Conservation (phyloP, 1,140 invertebrate genomes). For the Scaptomyza hsui region DNA sequence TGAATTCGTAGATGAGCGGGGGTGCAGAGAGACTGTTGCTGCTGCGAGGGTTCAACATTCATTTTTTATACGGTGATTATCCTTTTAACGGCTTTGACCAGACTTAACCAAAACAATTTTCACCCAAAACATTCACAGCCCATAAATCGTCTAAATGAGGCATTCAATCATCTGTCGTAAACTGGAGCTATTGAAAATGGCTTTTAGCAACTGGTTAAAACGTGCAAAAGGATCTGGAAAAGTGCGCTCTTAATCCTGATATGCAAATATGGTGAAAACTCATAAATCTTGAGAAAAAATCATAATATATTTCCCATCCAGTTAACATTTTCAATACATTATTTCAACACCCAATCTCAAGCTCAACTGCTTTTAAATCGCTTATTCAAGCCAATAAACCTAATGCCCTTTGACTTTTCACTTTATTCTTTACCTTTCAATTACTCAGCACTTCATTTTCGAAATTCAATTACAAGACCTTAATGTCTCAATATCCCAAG, state of each 20-base stretch:
- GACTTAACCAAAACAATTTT: constrained; percentile 30
- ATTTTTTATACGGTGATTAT: constrained; percentile 51
- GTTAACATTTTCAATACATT: too few species aligned
- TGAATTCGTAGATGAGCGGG: constrained; percentile 29
- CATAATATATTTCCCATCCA: too few species aligned
- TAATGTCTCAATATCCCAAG: constrained; percentile 38
- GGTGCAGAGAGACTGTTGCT: constrained; percentile 3
- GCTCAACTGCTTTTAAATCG: too few species aligned
- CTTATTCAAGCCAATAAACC: background rate
- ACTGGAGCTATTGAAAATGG: constrained; percentile 14
- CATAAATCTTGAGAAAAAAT: background rate
- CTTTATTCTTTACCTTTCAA: constrained; percentile 7
- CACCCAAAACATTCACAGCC: constrained; percentile 64
- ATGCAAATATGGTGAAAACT: constrained; percentile 2
- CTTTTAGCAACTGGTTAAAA: background rate
- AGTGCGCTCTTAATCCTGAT: background rate
- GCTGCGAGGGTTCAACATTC: constrained; percentile 47
- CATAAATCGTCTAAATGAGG: constrained; percentile 74
- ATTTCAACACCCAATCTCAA: too few species aligned
- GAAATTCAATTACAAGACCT: constrained; percentile 20
- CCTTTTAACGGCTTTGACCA: constrained; percentile 51
- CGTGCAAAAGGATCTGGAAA: background rate
- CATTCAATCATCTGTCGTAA: constrained; percentile 59
- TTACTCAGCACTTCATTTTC: constrained; percentile 10
- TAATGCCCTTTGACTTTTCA: constrained; percentile 12